Base-by-base conservation (phyloP, 1,140 invertebrate species). In the Listronotus bonariensis region DNA sequence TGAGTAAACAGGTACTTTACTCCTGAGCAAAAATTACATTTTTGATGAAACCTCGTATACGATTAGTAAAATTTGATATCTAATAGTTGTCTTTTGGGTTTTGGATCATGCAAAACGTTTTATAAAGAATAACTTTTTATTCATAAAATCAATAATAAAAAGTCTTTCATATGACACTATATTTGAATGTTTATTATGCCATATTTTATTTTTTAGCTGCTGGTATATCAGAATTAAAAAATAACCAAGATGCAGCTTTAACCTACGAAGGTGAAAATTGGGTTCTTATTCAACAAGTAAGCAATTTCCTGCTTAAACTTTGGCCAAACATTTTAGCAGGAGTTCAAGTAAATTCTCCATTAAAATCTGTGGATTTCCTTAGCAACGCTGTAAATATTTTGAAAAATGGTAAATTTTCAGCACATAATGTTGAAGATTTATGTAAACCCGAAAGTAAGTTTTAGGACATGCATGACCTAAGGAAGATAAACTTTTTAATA, bases 241-340 rank as follows among this genome's bases (percentile, higher is more conserved):
- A 89, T 79, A 90, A 95, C 77, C 89, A 96, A 80, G 96, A 98
- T 81, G 91, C 93, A 0, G 93, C 92, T 69, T 90, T 90, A 68
- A 98, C 95, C 0, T 98, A 97, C 74, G 95, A 98, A 82, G 96
- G 96, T 5, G 95, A 98, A 78, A 97, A 96, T 80, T 96, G 96
- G 80, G 94, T 98, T 41, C 82, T 98, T 6, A 85, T 94, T 11
- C 95, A 97, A 76, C 96, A 98, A 83, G 88, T 94, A 0, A 93
- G 91, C 76, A 98, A 98, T 78, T 94, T 90, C 89, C 80, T 96
- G 42, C 73, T 95, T 26, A 83, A 83, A 34, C 84, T 91, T 72
- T 89, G 85, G 83, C 66, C 73, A 4, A 68, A 77, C 40, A 79
- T 81, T 42, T 74, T 82, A 12, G 65, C 82, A 2, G 72, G 77